Percentiles rank a stretch among this genome's conserved stretches.
Evolutionary conservation across 2,113 vertebrate genomes (phyloP).

Genomic region (Noturus placidus): DNA sequence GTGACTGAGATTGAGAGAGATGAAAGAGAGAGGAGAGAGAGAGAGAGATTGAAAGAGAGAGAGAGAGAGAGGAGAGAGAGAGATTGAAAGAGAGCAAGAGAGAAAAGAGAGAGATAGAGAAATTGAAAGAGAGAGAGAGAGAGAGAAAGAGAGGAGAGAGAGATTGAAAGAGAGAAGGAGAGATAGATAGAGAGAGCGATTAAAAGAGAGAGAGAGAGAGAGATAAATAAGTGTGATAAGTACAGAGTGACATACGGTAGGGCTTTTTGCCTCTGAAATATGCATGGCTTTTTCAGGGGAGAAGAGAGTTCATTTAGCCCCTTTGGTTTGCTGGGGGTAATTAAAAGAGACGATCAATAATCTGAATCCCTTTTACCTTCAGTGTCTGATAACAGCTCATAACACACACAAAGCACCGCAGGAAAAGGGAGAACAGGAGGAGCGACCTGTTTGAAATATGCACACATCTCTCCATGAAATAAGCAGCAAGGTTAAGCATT

Average conservation of each 20-base stretch:
- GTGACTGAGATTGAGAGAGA: slow-evolving; percentile 2
- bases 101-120: slow-evolving; percentile 6
- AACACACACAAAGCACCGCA: slow-evolving; percentile 30
- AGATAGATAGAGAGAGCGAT: too few species aligned
- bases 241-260: slow-evolving; percentile 75
- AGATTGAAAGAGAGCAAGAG: slow-evolving; percentile 12
- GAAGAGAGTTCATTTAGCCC: slow-evolving; percentile 79
- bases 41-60: neutral
- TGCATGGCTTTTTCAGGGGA: slow-evolving; percentile 77
- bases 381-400: slow-evolving; percentile 74
- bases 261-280: slow-evolving; percentile 74
- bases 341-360: slow-evolving; percentile 85
- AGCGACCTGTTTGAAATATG: neutral
- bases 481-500: neutral
- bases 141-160: neutral
- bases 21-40: neutral
- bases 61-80: neutral
- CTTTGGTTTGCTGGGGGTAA: slow-evolving; percentile 76
- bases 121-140: neutral
- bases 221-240: slow-evolving; percentile 64
- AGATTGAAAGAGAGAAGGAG: neutral
- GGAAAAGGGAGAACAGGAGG: neutral
- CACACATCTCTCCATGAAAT: neutral
- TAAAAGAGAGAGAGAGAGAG: neutral
- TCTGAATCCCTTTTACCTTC: slow-evolving; percentile 55